These are phyloP conservation scores for Bubalus kerabau DNA, from an alignment of 2,113 vertebrate species.

Conservation along the genomic window DNA sequence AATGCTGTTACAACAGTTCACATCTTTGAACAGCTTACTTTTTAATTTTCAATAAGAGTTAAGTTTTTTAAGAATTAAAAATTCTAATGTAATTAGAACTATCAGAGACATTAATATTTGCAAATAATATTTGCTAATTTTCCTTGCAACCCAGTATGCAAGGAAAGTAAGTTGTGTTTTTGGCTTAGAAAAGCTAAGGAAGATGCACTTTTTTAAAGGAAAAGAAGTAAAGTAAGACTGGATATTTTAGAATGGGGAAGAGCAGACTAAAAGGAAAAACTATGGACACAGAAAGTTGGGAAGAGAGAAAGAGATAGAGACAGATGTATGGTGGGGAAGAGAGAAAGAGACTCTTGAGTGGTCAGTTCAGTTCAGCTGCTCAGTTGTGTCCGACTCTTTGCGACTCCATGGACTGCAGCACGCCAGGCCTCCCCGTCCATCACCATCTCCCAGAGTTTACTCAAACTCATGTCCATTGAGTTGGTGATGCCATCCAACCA, in stretches of 20 bases:
- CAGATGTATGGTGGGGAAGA: neutral
- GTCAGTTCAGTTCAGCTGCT: neutral
- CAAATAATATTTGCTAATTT: neutral
- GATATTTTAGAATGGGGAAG: neutral
- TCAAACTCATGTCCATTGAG: neutral
- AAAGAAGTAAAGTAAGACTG: neutral
- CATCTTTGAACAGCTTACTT: neutral
- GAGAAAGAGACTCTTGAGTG: neutral
- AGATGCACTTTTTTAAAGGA: neutral
- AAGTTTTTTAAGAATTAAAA: neutral
- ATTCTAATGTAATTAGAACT: neutral
- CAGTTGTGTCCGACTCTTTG: neutral
- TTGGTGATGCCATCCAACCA: neutral
- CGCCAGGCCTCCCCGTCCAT: neutral
- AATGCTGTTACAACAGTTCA: neutral
- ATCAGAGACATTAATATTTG: neutral
- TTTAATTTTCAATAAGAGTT: neutral
- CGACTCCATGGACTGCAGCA: neutral
- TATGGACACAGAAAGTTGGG: neutral
- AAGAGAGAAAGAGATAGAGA: neutral
- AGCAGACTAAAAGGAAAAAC: neutral
- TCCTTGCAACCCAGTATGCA: neutral
- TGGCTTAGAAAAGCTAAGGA: neutral
- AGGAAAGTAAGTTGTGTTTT: neutral
- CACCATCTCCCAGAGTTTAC: neutral